Conservation (phyloP, 2,113 vertebrate genomes). For the Struthio camelus region DNA sequence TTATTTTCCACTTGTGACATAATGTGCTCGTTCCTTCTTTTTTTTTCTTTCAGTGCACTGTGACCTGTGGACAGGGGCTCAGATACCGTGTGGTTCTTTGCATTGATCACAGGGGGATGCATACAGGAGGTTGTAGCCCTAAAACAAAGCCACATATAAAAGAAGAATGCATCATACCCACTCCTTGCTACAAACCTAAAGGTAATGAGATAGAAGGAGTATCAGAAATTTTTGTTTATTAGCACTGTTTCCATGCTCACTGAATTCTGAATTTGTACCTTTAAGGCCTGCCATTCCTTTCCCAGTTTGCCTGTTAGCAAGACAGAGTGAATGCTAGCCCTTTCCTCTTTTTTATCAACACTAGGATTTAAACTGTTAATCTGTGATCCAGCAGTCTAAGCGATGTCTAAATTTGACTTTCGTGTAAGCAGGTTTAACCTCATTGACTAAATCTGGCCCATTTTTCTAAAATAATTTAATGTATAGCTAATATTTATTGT, state of each 20-base stretch:
- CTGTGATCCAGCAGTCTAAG: background rate
- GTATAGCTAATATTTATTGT: background rate
- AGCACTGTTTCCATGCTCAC: background rate
- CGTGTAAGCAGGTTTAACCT: background rate
- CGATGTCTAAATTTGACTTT: background rate
- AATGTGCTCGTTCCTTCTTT: background rate
- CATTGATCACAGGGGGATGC: slow-evolving; percentile 92
- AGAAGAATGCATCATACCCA: slow-evolving; percentile 91
- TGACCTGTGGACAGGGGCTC: slow-evolving; percentile 95
- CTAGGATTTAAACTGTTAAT: background rate
- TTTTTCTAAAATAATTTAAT: background rate
- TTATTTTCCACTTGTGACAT: background rate
- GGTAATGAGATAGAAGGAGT: slow-evolving; percentile 71
- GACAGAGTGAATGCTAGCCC: background rate
- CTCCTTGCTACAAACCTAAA: slow-evolving; percentile 93
- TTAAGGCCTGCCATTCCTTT: background rate
- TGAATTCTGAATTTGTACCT: background rate
- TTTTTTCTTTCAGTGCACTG: slow-evolving; percentile 85
- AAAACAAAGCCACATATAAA: slow-evolving; percentile 97
- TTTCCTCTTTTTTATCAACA: background rate
- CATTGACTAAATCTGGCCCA: background rate
- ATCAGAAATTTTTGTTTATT: background rate
- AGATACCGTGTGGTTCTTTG: slow-evolving; percentile 96
- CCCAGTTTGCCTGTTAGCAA: background rate
- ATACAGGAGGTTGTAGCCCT: slow-evolving; percentile 91